phyloP scores from a whole-genome alignment of 2,888 invertebrate species.

The Antheraea yamamai region DNA sequence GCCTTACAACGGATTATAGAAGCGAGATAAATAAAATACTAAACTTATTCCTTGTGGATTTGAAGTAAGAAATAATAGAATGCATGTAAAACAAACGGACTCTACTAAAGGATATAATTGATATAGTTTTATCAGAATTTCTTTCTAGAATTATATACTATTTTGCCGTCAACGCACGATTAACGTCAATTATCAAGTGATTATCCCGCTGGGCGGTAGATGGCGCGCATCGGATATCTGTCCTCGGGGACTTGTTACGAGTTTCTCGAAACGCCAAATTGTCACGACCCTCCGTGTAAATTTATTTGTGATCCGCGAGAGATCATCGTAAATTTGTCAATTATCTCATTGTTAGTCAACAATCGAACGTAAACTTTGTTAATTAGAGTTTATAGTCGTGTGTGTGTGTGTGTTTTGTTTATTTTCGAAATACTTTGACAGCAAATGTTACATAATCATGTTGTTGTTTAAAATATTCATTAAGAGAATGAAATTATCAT shows the following conservation, averaged over 20 bases:
- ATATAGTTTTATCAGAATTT: not conserved
- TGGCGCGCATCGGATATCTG: conserved; percentile 64
- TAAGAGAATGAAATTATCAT: not conserved
- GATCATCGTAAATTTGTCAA: conserved; percentile 8
- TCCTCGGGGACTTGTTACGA: conserved; percentile 55
- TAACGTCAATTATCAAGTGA: conserved; percentile 68
- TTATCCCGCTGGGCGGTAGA: conserved; percentile 67
- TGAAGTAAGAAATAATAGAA: too few relatives aligned
- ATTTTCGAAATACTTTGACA: not conserved
- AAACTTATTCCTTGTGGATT: not conserved
- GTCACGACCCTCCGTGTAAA: conserved; percentile 23
- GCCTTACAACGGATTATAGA: too few relatives aligned
- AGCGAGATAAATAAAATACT: not conserved
- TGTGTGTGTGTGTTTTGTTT: not conserved
- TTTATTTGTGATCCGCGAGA: not conserved
- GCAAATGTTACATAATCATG: conserved; percentile 3
- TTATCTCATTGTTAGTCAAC: not conserved
- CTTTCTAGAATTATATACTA: conserved; percentile 25
- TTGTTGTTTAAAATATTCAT: not conserved
- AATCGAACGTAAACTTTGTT: not conserved
- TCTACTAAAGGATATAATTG: not conserved
- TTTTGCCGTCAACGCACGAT: conserved; percentile 47
- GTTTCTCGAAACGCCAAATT: conserved; percentile 27
- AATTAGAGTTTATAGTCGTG: not conserved
- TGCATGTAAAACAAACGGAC: too few relatives aligned